phyloP scores from a whole-genome alignment of 2,113 vertebrate genomes.

The Apaloderma vittatum region DNA sequence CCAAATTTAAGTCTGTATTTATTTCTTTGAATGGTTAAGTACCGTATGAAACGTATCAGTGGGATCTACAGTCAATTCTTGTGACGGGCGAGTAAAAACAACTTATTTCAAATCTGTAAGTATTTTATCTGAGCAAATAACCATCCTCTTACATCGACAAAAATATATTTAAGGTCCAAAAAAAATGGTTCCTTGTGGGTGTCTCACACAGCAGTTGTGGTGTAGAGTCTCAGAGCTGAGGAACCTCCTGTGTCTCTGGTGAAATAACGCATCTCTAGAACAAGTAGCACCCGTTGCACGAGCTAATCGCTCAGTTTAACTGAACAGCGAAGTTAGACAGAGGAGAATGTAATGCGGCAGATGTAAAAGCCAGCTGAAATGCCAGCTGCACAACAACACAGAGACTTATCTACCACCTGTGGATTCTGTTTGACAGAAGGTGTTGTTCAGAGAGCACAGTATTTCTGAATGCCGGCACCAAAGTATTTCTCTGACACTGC shows the following conservation, averaged over 20 bases:
- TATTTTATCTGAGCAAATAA: background rate
- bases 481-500: background rate
- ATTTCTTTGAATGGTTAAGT: background rate
- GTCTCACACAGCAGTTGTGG: background rate
- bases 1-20: background rate
- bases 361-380: background rate
- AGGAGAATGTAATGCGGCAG: background rate
- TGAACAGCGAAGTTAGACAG: background rate
- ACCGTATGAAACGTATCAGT: background rate
- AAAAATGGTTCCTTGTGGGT: background rate
- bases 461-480: background rate
- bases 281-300: background rate
- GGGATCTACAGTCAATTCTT: background rate
- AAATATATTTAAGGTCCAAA: conserved; percentile 7
- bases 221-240: background rate
- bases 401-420: background rate
- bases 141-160: background rate
- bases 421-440: background rate
- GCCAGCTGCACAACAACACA: background rate
- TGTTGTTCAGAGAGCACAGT: background rate
- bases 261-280: background rate
- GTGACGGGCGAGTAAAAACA: background rate
- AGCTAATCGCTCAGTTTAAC: conserved; percentile 9
- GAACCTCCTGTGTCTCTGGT: background rate
- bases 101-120: background rate